phyloP scores from a whole-genome alignment of 2,797 vertebrate species.

The Capromys pilorides region DNA sequence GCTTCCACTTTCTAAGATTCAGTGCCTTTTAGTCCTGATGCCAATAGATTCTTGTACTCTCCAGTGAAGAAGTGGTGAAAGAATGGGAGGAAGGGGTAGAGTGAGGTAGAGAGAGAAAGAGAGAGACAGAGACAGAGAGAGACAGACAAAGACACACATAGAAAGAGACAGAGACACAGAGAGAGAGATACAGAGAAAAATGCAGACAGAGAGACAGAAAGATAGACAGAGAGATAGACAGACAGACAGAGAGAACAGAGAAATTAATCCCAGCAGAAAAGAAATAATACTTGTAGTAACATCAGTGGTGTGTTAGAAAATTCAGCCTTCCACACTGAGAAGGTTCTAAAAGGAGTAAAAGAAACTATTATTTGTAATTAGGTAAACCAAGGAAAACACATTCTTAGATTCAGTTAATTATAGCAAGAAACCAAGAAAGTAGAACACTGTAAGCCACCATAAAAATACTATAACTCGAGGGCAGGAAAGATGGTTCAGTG shows the following conservation, averaged over 20 bases:
- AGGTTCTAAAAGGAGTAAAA: neutral
- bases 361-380: constrained; percentile 3
- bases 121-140: neutral
- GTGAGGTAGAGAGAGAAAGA: neutral
- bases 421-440: neutral
- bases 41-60: neutral
- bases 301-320: neutral
- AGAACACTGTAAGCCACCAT: constrained; percentile 5
- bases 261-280: neutral
- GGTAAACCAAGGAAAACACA: constrained; percentile 2
- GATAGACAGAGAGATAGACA: fast-evolving
- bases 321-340: neutral
- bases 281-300: neutral
- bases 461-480: neutral
- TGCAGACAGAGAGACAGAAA: neutral
- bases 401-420: constrained; percentile 20
- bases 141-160: fast-evolving
- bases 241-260: neutral
- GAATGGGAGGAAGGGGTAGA: neutral
- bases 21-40: neutral
- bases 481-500: too few species aligned
- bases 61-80: neutral
- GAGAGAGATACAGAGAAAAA: neutral
- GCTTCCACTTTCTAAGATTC: neutral
- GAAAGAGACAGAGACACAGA: neutral